Evolutionary conservation across 2,113 vertebrate species (phyloP), one percentile per base, ranked within the genome.

Genomic region (Chamaetylas fuelleborni): DNA sequence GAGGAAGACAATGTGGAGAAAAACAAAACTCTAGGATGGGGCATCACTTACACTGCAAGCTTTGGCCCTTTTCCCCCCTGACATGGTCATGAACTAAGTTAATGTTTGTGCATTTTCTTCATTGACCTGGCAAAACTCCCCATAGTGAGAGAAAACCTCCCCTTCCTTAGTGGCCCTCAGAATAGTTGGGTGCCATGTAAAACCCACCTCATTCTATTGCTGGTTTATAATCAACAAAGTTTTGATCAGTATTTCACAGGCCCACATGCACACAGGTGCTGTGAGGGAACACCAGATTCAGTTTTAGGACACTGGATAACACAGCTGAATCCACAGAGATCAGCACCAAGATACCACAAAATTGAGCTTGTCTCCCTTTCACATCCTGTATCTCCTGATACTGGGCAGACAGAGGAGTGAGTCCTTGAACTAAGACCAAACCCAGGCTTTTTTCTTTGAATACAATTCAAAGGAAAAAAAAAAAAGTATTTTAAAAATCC

Each of bases 381-480:
- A 42, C n/a, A 81, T 36, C 31, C 33, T 3, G 0, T 29, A 4
- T 38, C 70, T 69, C 58, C 60, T 25, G 3, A 29, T 11, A 58
- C 14, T 6, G 20, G 85, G 36, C 31, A 78, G n/a, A 47, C 24
- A 66, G 40, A 51, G 81, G 25, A 50, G 2, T 5, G 61, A 83
- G 17, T 54, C 70, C 47, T 53, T 38, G 42, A n/a, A 61, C 17
- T 64, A 83, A n/a, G 6, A 72, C 9, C 15, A 86, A 83, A 38
- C 8, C 4, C 12, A 56, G 48, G 6, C 6, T 40, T 80, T 45
- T 36, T 61, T 8, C 45, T 65, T 53, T 34, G 18, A 40, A 40
- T 12, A 40, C 0, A 10, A 36, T 36, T 69, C 0, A 57, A 61
- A 69, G 24, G 9, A 51, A 51, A 48, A 36, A 36, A n/a, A 25